A percentile compares a stretch with the other conserved stretches of the same genome.
phyloP scores from a whole-genome alignment of 2,797 vertebrate species.

The Silurus aristotelis region DNA sequence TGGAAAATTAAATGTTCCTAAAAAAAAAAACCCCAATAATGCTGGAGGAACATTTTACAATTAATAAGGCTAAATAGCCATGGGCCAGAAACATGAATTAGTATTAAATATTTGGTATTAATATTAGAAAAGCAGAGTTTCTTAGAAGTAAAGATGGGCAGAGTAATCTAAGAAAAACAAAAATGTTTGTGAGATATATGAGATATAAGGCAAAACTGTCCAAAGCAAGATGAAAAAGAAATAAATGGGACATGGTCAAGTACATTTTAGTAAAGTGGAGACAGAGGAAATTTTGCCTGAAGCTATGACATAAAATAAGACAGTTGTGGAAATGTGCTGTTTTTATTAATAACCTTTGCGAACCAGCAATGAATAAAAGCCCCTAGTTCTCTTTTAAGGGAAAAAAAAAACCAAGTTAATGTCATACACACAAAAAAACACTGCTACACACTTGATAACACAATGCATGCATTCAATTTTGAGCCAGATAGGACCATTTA shows the following conservation, averaged over 20 bases:
- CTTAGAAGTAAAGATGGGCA: too few relatives aligned
- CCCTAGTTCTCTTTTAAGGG: neutral
- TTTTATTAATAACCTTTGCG: neutral
- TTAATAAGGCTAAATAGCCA: too few relatives aligned
- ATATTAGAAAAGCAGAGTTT: too few relatives aligned
- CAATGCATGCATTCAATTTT: neutral
- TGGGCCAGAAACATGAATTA: too few relatives aligned
- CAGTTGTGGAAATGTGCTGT: neutral
- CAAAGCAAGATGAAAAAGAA: neutral
- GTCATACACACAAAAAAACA: neutral
- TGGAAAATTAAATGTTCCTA: too few relatives aligned
- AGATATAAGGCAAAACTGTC: neutral
- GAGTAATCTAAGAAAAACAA: too few relatives aligned
- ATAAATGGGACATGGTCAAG: neutral
- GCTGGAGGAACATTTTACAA: too few relatives aligned
- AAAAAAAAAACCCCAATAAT: too few relatives aligned
- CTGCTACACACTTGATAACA: neutral
- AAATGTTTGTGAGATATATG: neutral
- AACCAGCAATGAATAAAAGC: neutral
- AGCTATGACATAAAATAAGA: neutral
- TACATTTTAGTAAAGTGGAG: neutral
- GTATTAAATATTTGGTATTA: too few relatives aligned
- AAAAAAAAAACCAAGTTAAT: neutral
- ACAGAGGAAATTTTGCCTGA: neutral
- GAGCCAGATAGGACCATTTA: too few relatives aligned